A percentile compares a stretch with the other conserved stretches of the same genome.
Evolutionary conservation across 2,888 invertebrate genomes (phyloP).

Genomic region (Leptopilina drosophilae): DNA sequence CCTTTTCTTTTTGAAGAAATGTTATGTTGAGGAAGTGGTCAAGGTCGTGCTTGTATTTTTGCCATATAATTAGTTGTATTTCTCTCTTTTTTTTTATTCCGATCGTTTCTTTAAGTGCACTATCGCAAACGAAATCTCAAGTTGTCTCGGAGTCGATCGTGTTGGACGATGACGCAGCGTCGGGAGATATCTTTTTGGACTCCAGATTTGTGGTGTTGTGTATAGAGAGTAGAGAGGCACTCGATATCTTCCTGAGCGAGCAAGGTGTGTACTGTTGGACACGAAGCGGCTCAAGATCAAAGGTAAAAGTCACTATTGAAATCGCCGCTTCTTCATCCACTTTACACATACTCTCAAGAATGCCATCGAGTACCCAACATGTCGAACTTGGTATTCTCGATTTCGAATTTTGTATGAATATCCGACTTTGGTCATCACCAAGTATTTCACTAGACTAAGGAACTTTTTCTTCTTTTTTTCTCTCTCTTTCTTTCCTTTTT

Average conservation of each 20-base stretch:
- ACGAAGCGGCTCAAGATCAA: constrained; percentile 50
- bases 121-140: constrained; percentile 38
- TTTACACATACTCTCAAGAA: constrained; percentile 45
- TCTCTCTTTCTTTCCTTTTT: constrained; percentile 18
- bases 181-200: constrained; percentile 35
- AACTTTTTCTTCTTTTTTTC: constrained; percentile 22
- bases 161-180: constrained; percentile 37
- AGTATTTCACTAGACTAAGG: constrained; percentile 38
- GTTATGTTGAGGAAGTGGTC: constrained; percentile 22
- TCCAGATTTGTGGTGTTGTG: constrained; percentile 39
- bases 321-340: constrained; percentile 47
- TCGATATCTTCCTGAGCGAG: constrained; percentile 41
- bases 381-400: constrained; percentile 44
- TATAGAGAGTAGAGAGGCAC: constrained; percentile 21
- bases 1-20: no score
- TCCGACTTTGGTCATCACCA: constrained; percentile 33
- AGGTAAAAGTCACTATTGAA: constrained; percentile 45
- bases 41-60: constrained; percentile 30
- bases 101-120: constrained; percentile 42
- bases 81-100: constrained; percentile 23
- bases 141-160: constrained; percentile 31
- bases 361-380: constrained; percentile 40
- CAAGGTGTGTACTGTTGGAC: constrained; percentile 42
- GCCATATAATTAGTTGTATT: constrained; percentile 24
- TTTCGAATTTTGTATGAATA: constrained; percentile 44